A percentile compares a stretch with the other conserved stretches of the same genome.
Conservation (phyloP, 2,113 vertebrate genomes). For the Elaphurus davidianus region DNA sequence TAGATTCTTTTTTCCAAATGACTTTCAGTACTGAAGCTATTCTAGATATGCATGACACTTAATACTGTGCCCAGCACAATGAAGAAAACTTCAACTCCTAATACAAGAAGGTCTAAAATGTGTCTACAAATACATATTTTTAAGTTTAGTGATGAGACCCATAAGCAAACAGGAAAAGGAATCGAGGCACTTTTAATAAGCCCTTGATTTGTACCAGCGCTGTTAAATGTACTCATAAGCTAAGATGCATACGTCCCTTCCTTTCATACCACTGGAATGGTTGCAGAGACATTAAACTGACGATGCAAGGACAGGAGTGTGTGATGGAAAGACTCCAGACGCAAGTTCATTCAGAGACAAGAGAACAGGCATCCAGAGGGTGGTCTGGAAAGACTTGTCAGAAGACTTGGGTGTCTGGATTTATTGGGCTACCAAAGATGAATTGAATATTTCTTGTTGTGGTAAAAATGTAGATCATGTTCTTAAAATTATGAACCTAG, state of each 20-base stretch:
- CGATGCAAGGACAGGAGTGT: background rate
- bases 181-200: fast-evolving
- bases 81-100: background rate
- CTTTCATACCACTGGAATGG: background rate
- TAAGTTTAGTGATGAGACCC: background rate
- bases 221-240: fast-evolving
- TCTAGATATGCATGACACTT: background rate
- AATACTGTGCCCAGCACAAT: background rate
- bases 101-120: background rate
- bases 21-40: background rate
- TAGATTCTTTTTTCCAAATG: background rate
- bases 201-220: background rate
- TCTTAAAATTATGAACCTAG: background rate
- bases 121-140: background rate
- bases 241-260: background rate
- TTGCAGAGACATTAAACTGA: background rate
- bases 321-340: background rate
- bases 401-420: background rate
- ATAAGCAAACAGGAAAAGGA: background rate
- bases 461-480: background rate
- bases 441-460: background rate
- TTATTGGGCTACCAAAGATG: background rate
- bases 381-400: background rate
- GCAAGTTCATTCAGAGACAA: background rate
- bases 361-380: background rate